A percentile compares a stretch with the other conserved stretches of the same genome.
Conservation (phyloP, 2,113 vertebrate genomes). For the Lagenorhynchus albirostris region DNA sequence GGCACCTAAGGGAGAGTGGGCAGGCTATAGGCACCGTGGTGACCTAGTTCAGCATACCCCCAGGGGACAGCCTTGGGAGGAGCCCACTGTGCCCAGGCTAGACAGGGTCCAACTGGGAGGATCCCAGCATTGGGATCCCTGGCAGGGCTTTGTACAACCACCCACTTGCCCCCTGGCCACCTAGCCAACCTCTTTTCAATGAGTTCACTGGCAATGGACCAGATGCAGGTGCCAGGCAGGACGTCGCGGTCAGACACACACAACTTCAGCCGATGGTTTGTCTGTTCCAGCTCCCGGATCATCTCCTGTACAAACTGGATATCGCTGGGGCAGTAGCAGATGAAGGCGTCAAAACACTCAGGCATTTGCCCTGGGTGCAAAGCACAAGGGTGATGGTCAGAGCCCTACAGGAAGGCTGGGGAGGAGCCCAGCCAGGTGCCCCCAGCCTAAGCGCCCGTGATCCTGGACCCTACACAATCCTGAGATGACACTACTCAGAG, state of each 20-base stretch:
- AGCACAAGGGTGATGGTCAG: background rate
- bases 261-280: constrained; percentile 89
- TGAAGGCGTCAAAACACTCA: constrained; percentile 95
- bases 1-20: constrained; percentile 78
- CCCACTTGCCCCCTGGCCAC: background rate
- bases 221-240: constrained; percentile 94
- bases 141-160: background rate
- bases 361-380: constrained; percentile 81
- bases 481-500: background rate
- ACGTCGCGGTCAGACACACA: constrained; percentile 97
- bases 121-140: background rate
- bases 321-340: constrained; percentile 96
- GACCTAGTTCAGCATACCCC: background rate
- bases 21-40: background rate
- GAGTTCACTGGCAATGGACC: constrained; percentile 96
- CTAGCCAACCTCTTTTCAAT: constrained; percentile 91
- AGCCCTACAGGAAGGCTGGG: background rate
- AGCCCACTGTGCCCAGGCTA: background rate
- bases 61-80: background rate
- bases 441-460: background rate
- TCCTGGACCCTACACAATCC: background rate
- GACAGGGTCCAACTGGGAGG: background rate
- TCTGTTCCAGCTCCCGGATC: constrained; percentile 95
- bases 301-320: constrained; percentile 95
- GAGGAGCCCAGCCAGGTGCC: background rate